A percentile compares a stretch with the other conserved stretches of the same genome.
Conservation (phyloP, 2,797 vertebrate species). For the Aselliscus stoliczkanus region DNA sequence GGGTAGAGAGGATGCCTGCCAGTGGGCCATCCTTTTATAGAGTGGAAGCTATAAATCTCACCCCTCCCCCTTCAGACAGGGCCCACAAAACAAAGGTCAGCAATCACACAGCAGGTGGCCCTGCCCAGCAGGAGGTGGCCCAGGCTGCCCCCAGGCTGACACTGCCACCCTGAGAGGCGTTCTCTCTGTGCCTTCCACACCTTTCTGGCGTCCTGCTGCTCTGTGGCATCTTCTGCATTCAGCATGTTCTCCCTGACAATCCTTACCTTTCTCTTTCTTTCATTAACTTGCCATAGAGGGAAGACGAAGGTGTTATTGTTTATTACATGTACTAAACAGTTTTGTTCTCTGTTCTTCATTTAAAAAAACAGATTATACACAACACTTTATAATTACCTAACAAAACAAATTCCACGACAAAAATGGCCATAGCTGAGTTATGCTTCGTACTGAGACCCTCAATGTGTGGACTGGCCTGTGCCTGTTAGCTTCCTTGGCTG, state of each 20-base stretch:
- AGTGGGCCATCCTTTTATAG: background rate
- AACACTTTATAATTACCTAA: background rate
- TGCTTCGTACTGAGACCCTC: background rate
- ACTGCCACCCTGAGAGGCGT: background rate
- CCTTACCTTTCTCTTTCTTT: background rate
- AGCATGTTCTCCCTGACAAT: background rate
- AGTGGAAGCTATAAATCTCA: background rate
- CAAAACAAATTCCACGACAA: background rate
- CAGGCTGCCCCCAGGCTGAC: background rate
- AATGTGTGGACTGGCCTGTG: background rate
- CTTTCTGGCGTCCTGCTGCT: background rate
- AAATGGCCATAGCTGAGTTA: background rate
- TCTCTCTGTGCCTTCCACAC: background rate
- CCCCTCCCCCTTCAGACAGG: accelerated
- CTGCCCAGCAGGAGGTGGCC: background rate
- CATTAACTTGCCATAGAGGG: background rate
- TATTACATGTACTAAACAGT: background rate
- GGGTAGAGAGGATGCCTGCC: background rate
- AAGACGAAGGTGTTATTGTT: background rate
- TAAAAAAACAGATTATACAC: background rate
- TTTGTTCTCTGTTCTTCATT: background rate
- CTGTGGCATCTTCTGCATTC: accelerated
- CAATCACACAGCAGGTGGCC: background rate
- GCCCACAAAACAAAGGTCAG: background rate
- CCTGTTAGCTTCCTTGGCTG: background rate